Conservation (phyloP, 2,888 invertebrate species). For the Lycia hirtaria region DNA sequence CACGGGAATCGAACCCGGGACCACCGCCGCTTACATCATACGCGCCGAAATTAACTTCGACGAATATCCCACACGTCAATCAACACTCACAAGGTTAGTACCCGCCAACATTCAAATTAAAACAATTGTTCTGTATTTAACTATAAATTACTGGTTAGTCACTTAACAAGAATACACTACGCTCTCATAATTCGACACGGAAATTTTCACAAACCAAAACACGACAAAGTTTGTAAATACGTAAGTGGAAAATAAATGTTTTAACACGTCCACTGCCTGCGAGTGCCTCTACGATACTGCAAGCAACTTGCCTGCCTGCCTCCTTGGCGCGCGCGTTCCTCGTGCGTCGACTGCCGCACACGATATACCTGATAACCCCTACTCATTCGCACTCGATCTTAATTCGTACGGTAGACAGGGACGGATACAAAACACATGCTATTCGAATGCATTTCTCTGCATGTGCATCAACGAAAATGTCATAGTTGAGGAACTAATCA, state of each 20-base stretch:
- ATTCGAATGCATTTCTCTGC: constrained; percentile 63
- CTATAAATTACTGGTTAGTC: constrained; percentile 33
- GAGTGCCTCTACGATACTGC: constrained; percentile 57
- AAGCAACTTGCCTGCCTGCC: constrained; percentile 56
- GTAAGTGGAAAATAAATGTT: constrained; percentile 54
- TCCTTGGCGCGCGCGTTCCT: background rate
- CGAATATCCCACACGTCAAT: constrained; percentile 73
- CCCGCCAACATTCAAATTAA: constrained; percentile 59
- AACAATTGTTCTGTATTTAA: constrained; percentile 46
- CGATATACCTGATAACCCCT: constrained; percentile 62
- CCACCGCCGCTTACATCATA: constrained; percentile 75
- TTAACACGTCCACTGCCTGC: constrained; percentile 52
- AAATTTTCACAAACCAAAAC: constrained; percentile 66
- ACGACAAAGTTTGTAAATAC: constrained; percentile 81
- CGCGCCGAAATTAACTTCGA: constrained; percentile 75
- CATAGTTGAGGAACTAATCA: constrained; percentile 55
- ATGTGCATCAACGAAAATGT: constrained; percentile 57
- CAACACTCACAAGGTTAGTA: constrained; percentile 80
- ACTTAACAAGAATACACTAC: constrained; percentile 25
- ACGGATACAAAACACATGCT: constrained; percentile 48
- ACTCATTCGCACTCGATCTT: constrained; percentile 53
- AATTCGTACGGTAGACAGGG: constrained; percentile 52
- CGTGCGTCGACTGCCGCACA: constrained; percentile 26
- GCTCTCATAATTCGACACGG: constrained; percentile 37
- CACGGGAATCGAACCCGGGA: constrained; percentile 73